phyloP scores from a whole-genome alignment of 37 sponge, comb jelly and placozoan species.

The Oopsacas minuta region DNA sequence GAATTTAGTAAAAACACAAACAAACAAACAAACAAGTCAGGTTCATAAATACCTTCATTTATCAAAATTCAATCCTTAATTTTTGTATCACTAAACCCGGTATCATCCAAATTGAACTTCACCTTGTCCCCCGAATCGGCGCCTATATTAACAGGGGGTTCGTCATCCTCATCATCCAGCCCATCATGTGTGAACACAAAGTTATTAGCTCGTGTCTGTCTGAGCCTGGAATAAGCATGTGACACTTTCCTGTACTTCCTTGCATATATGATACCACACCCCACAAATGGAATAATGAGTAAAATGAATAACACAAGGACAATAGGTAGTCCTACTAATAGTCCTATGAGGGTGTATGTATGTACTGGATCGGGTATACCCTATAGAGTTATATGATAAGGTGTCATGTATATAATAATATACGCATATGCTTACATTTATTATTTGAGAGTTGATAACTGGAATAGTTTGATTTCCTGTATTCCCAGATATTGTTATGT shows the following conservation, averaged over 20 bases:
- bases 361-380: not conserved
- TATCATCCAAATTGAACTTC: not conserved
- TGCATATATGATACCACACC: not conserved
- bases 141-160: not conserved
- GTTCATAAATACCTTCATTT: not conserved
- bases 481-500: too few species aligned
- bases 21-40: slow-evolving; percentile 10
- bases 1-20: not conserved
- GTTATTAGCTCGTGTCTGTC: slow-evolving; percentile 15
- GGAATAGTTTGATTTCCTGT: not conserved
- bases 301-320: not conserved
- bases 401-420: not conserved
- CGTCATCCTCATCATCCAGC: not conserved
- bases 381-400: not conserved
- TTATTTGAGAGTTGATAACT: not conserved
- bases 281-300: not conserved
- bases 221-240: not conserved
- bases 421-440: not conserved
- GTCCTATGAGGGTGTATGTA: not conserved
- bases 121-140: not conserved
- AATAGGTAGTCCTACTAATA: not conserved
- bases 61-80: not conserved
- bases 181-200: slow-evolving; percentile 11
- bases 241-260: not conserved
- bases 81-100: not conserved